Evolutionary conservation across 37 sponge, comb jelly and placozoan species (phyloP).

Genomic region (Hexactinellida sp.): DNA sequence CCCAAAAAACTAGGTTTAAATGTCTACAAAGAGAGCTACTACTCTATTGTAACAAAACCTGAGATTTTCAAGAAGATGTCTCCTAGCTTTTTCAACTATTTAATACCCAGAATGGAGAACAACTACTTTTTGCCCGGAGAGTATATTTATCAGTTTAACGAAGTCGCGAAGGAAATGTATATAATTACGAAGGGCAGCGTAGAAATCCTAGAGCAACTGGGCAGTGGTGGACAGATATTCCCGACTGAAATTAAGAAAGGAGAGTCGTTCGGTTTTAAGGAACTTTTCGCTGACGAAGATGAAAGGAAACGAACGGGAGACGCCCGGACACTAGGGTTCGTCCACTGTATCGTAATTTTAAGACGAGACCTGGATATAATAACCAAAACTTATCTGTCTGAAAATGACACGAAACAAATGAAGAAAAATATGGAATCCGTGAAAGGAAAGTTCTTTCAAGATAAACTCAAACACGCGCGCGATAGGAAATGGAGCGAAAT

Average conservation of each 20-base stretch:
- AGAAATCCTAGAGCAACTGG: neutral
- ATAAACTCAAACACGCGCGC: neutral
- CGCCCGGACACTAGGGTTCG: neutral
- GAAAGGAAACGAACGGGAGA: neutral
- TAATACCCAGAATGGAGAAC: neutral
- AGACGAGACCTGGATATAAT: neutral
- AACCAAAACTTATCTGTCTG: neutral
- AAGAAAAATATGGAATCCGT: neutral
- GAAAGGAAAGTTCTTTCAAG: neutral
- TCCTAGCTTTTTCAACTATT: neutral
- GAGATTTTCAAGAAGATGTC: constrained; percentile 1
- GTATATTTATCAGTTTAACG: neutral
- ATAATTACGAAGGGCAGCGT: neutral
- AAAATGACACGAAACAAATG: neutral
- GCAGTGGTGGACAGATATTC: neutral
- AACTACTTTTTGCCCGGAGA: neutral
- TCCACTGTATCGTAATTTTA: neutral
- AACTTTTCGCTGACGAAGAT: neutral
- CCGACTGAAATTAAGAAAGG: neutral
- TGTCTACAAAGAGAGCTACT: constrained; percentile 1
- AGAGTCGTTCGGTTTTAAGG: neutral
- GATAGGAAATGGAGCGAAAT: neutral
- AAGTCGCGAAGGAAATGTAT: neutral
- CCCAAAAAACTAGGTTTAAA: neutral
- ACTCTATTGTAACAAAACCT: neutral